Percentiles rank a stretch among this genome's conserved stretches.
phyloP scores from a whole-genome alignment of 2,888 invertebrate species.

The Rotaria sp. region DNA sequence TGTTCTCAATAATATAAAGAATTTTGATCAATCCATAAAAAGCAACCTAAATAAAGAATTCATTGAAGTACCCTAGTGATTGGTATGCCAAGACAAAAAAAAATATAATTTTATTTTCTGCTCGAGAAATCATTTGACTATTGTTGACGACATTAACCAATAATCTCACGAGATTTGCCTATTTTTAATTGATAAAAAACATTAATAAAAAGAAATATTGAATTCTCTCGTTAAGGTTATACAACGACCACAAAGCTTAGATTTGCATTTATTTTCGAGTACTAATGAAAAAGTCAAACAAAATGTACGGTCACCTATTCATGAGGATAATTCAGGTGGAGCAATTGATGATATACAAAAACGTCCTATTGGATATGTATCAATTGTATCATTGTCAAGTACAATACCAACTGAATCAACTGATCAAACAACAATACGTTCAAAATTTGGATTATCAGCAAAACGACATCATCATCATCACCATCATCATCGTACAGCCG shows the following conservation, averaged over 20 bases:
- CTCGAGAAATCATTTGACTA: background rate
- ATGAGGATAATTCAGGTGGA: background rate
- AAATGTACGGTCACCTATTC: background rate
- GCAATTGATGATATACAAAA: background rate
- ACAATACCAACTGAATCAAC: background rate
- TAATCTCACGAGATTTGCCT: background rate
- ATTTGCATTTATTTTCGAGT: conserved; percentile 10
- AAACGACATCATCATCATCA: background rate
- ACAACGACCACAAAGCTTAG: background rate
- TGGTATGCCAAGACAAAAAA: background rate
- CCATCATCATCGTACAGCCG: background rate
- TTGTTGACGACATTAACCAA: background rate
- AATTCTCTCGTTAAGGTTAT: background rate
- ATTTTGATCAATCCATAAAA: too few species aligned
- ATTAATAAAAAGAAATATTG: background rate
- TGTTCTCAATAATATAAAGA: too few species aligned
- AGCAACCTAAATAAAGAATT: background rate
- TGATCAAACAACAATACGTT: background rate
- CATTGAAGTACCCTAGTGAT: background rate
- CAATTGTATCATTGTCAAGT: background rate
- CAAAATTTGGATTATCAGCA: background rate
- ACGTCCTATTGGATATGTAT: conserved; percentile 20
- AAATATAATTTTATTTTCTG: background rate
- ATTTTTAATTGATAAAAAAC: background rate
- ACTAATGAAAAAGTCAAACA: background rate